These are phyloP conservation scores for Hipposideros larvatus DNA, from an alignment of 2,797 vertebrate species.

Conservation along the genomic window DNA sequence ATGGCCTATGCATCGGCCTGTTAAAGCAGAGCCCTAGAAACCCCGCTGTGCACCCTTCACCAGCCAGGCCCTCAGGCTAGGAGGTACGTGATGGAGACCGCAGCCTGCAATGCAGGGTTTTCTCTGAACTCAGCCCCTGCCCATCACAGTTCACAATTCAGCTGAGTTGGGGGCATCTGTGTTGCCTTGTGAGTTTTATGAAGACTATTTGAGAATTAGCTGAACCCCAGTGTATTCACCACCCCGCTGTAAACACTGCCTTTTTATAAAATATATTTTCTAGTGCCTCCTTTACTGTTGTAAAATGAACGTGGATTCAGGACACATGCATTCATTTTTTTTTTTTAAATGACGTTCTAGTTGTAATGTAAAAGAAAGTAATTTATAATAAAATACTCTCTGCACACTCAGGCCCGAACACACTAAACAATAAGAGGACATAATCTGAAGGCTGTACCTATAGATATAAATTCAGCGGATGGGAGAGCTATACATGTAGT, in stretches of 20 bases:
- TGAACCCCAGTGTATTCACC: background rate
- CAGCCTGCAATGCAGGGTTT: background rate
- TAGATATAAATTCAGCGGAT: background rate
- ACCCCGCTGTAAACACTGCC: background rate
- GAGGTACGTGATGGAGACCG: fast-evolving
- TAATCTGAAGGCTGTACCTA: slow-evolving; percentile 34
- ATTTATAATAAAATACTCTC: background rate
- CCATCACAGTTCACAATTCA: fast-evolving
- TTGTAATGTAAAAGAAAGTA: slow-evolving; percentile 5
- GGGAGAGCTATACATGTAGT: background rate
- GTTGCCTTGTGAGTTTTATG: background rate
- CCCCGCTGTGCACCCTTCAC: too few relatives aligned
- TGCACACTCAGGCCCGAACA: background rate
- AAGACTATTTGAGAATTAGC: background rate
- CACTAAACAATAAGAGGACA: slow-evolving; percentile 35
- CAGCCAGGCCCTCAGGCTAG: background rate
- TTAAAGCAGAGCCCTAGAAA: background rate
- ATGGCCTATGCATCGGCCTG: background rate
- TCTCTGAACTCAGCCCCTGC: background rate
- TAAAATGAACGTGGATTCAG: background rate
- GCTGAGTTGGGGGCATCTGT: background rate
- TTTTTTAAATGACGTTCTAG: background rate
- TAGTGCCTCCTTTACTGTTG: background rate
- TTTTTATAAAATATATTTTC: background rate
- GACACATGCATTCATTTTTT: background rate